Percentiles rank a stretch among this genome's conserved stretches.
phyloP scores from a whole-genome alignment of 2,113 vertebrate genomes.

The Boleophthalmus pectinirostris region DNA sequence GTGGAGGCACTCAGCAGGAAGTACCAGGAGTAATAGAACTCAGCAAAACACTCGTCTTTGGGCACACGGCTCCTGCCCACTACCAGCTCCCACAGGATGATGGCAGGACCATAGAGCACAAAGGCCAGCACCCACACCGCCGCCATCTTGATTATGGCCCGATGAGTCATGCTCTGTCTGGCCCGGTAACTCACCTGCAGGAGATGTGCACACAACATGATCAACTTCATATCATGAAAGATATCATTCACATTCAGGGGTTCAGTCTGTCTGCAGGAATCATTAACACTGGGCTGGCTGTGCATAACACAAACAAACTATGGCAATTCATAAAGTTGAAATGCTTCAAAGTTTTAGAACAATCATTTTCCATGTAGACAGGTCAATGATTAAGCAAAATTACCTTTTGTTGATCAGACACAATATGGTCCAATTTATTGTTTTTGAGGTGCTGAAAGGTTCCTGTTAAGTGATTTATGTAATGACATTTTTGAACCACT shows the following conservation, averaged over 20 bases:
- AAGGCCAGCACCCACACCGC: constrained; percentile 86
- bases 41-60: constrained; percentile 77
- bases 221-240: constrained; percentile 7
- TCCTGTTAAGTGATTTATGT: background rate
- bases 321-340: background rate
- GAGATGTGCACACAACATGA: constrained; percentile 35
- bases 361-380: background rate
- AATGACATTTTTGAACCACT: background rate
- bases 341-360: background rate
- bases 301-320: background rate
- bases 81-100: constrained; percentile 80
- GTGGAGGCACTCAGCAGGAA: constrained; percentile 81
- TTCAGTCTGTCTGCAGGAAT: background rate
- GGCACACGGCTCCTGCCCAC: constrained; percentile 73
- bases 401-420: background rate
- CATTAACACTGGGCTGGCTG: background rate
- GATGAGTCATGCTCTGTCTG: constrained; percentile 73
- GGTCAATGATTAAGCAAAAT: background rate
- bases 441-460: background rate
- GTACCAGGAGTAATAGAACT: constrained; percentile 85
- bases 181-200: constrained; percentile 77
- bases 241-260: background rate
- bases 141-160: constrained; percentile 79
- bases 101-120: constrained; percentile 84
- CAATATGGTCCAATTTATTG: background rate